Evolutionary conservation across 2,113 vertebrate species (phyloP).

Genomic region (Paramisgurnus dabryanus): DNA sequence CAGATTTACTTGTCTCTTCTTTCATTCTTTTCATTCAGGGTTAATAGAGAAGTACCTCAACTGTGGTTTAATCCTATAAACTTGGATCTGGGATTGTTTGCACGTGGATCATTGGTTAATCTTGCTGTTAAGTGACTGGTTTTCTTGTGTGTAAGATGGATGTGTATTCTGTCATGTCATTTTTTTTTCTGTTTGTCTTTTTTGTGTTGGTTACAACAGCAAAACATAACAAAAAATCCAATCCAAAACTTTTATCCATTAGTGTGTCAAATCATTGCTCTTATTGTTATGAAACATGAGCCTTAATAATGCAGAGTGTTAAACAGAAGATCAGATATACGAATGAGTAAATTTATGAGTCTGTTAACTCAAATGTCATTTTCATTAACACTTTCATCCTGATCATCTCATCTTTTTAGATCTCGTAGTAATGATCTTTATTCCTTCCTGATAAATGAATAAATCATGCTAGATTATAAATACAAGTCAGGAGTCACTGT

Average conservation of each 20-base stretch:
- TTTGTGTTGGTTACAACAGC: too few species aligned
- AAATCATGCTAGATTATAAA: background rate
- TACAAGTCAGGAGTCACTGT: background rate
- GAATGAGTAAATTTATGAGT: background rate
- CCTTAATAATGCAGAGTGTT: background rate
- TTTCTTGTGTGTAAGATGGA: background rate
- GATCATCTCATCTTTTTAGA: background rate
- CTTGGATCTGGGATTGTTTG: conserved; percentile 18
- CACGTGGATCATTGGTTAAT: conserved; percentile 8
- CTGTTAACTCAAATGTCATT: background rate
- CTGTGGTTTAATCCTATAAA: conserved; percentile 11
- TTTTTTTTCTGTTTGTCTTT: too few species aligned
- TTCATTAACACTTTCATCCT: background rate
- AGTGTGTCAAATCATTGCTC: too few species aligned
- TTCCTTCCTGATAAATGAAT: conserved; percentile 17
- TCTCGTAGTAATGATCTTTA: background rate
- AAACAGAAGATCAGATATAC: background rate
- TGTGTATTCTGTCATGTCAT: background rate
- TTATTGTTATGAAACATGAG: too few species aligned
- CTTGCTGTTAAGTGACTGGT: background rate
- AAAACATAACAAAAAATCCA: too few species aligned
- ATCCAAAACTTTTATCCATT: too few species aligned
- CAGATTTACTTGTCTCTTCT: background rate
- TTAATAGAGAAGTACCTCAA: background rate
- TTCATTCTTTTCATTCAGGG: background rate